phyloP scores from a whole-genome alignment of 2,113 vertebrate genomes.

The Catharus fuscescens region DNA sequence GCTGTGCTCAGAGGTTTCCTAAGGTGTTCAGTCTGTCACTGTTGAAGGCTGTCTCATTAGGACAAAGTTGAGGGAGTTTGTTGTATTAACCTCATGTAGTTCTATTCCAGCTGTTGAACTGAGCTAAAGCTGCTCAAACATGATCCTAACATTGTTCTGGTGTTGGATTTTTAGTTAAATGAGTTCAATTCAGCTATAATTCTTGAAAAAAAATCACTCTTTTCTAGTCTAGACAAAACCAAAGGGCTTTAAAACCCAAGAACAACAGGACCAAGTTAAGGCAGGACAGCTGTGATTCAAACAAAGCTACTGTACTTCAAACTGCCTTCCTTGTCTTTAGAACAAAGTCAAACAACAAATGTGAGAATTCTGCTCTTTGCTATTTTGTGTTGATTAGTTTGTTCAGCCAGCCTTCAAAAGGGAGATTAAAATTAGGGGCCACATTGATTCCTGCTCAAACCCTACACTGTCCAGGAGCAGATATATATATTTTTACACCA shows the following conservation, averaged over 20 bases:
- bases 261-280: neutral
- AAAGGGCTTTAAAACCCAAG: neutral
- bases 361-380: neutral
- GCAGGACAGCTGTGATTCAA: neutral
- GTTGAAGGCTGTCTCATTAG: neutral
- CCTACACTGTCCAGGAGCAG: neutral
- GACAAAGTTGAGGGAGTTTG: neutral
- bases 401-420: neutral
- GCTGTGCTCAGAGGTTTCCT: neutral
- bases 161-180: neutral
- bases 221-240: neutral
- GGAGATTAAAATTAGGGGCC: neutral
- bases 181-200: neutral
- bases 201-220: neutral
- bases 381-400: neutral
- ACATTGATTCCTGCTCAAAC: neutral
- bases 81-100: neutral
- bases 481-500: neutral
- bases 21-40: neutral
- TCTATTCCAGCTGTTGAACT: neutral
- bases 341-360: neutral
- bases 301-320: neutral
- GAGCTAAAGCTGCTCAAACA: neutral
- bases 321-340: neutral
- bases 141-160: neutral